Percentiles rank a stretch among this genome's conserved stretches.
Conservation (phyloP, 2,113 vertebrate genomes). For the Pagrus major region DNA sequence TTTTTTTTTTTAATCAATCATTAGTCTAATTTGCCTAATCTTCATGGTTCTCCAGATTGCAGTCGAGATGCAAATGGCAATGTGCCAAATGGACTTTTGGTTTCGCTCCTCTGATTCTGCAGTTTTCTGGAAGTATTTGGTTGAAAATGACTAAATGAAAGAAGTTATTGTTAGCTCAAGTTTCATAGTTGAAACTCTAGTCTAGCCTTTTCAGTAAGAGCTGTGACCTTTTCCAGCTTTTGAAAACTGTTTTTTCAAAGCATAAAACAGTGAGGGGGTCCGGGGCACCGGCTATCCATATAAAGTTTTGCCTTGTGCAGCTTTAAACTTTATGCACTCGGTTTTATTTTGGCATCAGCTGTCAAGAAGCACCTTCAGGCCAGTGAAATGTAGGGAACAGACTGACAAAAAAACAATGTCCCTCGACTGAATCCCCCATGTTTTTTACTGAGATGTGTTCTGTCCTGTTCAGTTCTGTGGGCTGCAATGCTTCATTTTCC, state of each 20-base stretch:
- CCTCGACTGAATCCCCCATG: conserved; percentile 11
- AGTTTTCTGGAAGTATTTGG: neutral
- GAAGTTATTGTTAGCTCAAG: neutral
- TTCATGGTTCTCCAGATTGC: neutral
- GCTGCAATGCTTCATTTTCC: conserved; percentile 37
- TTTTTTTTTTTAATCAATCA: neutral
- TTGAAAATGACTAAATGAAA: neutral
- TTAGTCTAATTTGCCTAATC: neutral
- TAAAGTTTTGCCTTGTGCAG: conserved; percentile 31
- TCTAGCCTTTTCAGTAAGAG: conserved; percentile 16
- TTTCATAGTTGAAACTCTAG: conserved; percentile 4
- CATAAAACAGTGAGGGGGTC: neutral
- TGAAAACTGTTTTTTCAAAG: conserved; percentile 32
- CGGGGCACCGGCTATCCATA: conserved; percentile 3
- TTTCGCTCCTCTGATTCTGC: neutral
- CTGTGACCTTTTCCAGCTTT: conserved; percentile 34
- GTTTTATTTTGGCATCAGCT: conserved; percentile 27
- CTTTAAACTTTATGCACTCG: conserved; percentile 37
- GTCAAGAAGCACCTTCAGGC: conserved; percentile 37
- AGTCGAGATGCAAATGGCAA: neutral
- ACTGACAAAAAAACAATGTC: conserved; percentile 29
- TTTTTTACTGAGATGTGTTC: conserved; percentile 34
- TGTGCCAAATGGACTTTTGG: neutral
- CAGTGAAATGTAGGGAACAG: conserved; percentile 32
- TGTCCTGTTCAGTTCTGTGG: conserved; percentile 31